phyloP scores from a whole-genome alignment of 2,113 vertebrate genomes.

The Lasiurus cinereus region DNA sequence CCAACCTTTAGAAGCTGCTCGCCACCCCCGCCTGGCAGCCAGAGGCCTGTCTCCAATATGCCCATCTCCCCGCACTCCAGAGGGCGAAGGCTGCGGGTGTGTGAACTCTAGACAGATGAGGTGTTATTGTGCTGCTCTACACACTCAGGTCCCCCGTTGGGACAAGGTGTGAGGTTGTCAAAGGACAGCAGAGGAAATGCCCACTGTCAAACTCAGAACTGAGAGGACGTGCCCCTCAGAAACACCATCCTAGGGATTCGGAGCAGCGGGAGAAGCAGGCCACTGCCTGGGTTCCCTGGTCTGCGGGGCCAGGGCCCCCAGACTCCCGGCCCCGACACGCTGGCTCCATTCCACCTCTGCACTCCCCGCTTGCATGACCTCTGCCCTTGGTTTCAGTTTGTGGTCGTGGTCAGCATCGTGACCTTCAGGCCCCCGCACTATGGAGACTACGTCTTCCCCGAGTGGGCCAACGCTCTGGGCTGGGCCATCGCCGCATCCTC shows the following conservation, averaged over 20 bases:
- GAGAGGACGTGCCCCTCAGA: no score
- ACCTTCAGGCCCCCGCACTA: constrained; percentile 93
- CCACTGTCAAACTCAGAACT: background rate
- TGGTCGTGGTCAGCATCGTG: constrained; percentile 93
- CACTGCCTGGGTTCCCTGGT: rapidly evolving
- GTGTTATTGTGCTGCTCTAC: background rate
- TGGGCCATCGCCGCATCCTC: constrained; percentile 94
- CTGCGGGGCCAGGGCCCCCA: background rate
- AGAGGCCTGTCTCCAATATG: background rate
- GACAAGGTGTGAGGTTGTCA: rapidly evolving
- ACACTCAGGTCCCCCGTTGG: rapidly evolving
- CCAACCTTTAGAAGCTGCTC: rapidly evolving
- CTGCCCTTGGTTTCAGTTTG: constrained; percentile 86
- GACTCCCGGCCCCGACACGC: rapidly evolving
- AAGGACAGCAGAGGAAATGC: background rate
- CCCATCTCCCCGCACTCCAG: background rate
- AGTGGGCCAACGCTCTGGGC: constrained; percentile 93
- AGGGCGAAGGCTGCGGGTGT: background rate
- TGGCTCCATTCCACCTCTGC: background rate
- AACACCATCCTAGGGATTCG: background rate
- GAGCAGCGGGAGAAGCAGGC: background rate
- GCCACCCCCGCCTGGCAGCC: background rate
- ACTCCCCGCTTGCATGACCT: background rate
- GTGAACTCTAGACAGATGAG: background rate
- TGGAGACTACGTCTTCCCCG: constrained; percentile 91